Percentiles rank a stretch among this genome's conserved stretches.
Evolutionary conservation across 2,113 vertebrate species (phyloP).

Genomic region (human): DNA sequence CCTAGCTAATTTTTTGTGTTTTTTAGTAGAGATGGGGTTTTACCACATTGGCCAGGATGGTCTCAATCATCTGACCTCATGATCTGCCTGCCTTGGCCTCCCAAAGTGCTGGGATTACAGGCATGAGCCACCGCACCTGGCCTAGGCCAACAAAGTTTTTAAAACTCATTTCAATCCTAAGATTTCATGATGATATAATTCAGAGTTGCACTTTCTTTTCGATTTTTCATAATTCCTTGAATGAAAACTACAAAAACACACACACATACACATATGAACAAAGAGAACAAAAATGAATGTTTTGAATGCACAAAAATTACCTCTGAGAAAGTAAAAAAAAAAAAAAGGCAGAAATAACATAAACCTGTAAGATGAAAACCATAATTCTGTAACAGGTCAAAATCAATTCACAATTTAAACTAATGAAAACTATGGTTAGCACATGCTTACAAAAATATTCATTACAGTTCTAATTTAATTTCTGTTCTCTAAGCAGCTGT

Average conservation of each 20-base stretch:
- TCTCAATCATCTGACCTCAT: no score
- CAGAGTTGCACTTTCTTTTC: background rate
- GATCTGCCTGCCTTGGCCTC: no score
- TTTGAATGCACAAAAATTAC: slow-evolving; percentile 11
- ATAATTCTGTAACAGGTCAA: background rate
- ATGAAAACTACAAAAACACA: background rate
- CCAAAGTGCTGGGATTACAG: no score
- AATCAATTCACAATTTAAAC: slow-evolving; percentile 8
- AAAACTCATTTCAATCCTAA: slow-evolving; percentile 1
- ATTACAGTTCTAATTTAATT: slow-evolving; percentile 60
- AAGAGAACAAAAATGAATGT: background rate
- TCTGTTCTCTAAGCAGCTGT: background rate
- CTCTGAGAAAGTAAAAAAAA: background rate
- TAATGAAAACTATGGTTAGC: slow-evolving; percentile 31
- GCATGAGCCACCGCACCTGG: no score
- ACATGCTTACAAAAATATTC: slow-evolving; percentile 48
- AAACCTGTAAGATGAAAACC: background rate
- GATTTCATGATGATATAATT: background rate
- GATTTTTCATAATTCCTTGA: background rate
- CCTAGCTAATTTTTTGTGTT: no score
- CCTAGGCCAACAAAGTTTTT: background rate
- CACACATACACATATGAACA: background rate
- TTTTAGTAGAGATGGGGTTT: no score
- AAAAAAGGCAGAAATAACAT: background rate
- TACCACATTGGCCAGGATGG: no score